phyloP scores from a whole-genome alignment of 2,888 invertebrate genomes.

The Orthonychiurus folsomi region DNA sequence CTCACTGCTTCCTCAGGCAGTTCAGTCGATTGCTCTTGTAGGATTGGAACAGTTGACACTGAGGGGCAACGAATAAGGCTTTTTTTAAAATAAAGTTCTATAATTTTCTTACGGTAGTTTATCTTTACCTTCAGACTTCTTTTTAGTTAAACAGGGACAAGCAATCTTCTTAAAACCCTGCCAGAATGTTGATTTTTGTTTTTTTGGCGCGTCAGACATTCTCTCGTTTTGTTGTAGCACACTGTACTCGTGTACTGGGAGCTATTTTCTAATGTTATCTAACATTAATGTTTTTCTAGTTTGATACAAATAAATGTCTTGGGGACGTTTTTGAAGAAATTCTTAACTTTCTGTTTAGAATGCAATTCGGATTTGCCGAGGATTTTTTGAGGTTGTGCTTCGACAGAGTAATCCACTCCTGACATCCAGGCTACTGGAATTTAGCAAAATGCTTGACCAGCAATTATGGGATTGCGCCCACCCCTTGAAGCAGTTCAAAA shows the following conservation, averaged over 20 bases:
- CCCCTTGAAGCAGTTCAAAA: slow-evolving; percentile 75
- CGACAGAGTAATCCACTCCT: slow-evolving; percentile 82
- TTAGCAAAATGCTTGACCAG: slow-evolving; percentile 88
- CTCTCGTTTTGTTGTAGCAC: too few species aligned
- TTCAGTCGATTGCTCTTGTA: too few species aligned
- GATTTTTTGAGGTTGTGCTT: slow-evolving; percentile 86
- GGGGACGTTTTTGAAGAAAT: background rate
- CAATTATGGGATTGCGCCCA: slow-evolving; percentile 81
- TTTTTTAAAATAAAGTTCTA: too few species aligned
- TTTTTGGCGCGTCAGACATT: too few species aligned
- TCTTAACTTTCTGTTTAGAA: slow-evolving; percentile 57
- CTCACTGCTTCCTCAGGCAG: too few species aligned
- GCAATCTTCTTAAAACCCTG: too few species aligned
- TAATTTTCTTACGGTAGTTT: too few species aligned
- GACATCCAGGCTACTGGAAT: slow-evolving; percentile 70
- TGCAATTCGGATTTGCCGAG: slow-evolving; percentile 78
- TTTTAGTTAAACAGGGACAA: too few species aligned
- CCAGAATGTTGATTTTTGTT: too few species aligned
- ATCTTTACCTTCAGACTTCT: too few species aligned
- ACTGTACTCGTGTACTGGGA: background rate
- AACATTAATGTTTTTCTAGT: slow-evolving; percentile 3
- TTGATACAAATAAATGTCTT: background rate
- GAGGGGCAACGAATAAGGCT: too few species aligned
- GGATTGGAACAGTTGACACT: too few species aligned
- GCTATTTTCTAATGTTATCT: background rate